Percentiles rank a stretch among this genome's conserved stretches.
Conservation (phyloP, 2,113 vertebrate genomes). For the Nymphicus hollandicus region DNA sequence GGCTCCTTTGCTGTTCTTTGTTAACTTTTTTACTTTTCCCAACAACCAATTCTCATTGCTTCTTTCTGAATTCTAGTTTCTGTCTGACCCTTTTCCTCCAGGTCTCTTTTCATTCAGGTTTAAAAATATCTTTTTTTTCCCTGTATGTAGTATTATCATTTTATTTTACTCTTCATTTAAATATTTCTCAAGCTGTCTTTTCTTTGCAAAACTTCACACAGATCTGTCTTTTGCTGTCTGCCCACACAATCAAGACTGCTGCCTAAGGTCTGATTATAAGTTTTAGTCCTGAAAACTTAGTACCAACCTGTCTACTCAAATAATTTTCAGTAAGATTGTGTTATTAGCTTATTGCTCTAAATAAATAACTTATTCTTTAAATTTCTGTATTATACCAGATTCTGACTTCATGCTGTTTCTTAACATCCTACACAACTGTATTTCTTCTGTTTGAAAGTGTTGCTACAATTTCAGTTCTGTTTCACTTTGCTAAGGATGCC, state of each 20-base stretch:
- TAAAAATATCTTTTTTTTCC: background rate
- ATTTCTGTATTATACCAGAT: background rate
- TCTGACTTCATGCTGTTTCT: background rate
- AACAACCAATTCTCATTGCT: background rate
- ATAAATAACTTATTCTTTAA: background rate
- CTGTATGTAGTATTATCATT: background rate
- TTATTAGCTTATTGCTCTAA: background rate
- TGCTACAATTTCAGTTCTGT: background rate
- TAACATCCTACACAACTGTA: background rate
- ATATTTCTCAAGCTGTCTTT: background rate
- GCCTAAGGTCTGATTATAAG: background rate
- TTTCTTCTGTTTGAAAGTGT: background rate
- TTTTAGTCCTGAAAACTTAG: background rate
- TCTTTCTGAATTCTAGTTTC: background rate
- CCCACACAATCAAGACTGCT: background rate
- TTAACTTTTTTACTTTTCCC: background rate
- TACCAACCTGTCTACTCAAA: background rate
- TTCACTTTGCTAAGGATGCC: background rate
- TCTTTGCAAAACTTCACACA: background rate
- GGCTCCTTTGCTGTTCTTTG: background rate
- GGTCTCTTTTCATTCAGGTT: background rate
- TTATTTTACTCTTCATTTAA: background rate
- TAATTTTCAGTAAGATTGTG: background rate
- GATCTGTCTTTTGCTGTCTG: background rate
- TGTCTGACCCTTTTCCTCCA: background rate